These are phyloP conservation scores for Lagocephalus sceleratus DNA, from an alignment of 2,797 vertebrate species.

Conservation along the genomic window DNA sequence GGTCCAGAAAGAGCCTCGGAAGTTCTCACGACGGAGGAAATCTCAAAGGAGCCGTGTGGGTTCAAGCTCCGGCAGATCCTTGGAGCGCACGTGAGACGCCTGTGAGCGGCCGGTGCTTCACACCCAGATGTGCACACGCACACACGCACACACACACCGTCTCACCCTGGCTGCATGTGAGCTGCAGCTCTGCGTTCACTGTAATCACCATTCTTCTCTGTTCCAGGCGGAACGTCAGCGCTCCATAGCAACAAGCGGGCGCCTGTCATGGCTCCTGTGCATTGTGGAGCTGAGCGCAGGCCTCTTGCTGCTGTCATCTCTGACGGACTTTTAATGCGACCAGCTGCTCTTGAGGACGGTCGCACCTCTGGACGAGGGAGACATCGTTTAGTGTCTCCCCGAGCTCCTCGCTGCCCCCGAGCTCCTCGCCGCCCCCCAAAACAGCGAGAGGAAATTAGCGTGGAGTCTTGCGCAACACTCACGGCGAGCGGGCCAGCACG, in stretches of 20 bases:
- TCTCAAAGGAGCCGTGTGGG: too few relatives aligned
- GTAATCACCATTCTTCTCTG: constrained; percentile 60
- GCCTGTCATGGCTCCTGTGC: constrained; percentile 56
- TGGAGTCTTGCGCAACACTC: not conserved
- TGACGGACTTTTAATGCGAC: constrained; percentile 21
- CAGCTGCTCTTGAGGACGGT: constrained; percentile 6
- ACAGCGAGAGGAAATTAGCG: not conserved
- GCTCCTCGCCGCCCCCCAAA: not conserved
- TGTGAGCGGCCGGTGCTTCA: too few relatives aligned
- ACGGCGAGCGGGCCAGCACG: not conserved
- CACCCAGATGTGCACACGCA: too few relatives aligned
- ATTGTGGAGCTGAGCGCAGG: constrained; percentile 61
- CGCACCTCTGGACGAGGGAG: constrained; percentile 13
- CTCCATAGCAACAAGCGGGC: constrained; percentile 72
- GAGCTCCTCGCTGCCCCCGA: not conserved
- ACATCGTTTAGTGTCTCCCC: too few relatives aligned
- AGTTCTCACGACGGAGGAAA: too few relatives aligned
- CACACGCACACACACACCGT: constrained; percentile 17
- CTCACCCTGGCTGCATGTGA: constrained; percentile 32
- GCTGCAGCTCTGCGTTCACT: constrained; percentile 33
- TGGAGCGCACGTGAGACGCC: not conserved
- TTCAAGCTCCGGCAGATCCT: not conserved
- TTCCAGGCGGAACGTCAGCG: constrained; percentile 51
- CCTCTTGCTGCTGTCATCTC: constrained; percentile 38
- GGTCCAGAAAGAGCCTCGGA: too few relatives aligned